Percentiles rank a stretch among this genome's conserved stretches.
These are phyloP conservation scores for Oreochromis grahami DNA, from an alignment of 2,797 vertebrate genomes.

Conservation along the genomic window DNA sequence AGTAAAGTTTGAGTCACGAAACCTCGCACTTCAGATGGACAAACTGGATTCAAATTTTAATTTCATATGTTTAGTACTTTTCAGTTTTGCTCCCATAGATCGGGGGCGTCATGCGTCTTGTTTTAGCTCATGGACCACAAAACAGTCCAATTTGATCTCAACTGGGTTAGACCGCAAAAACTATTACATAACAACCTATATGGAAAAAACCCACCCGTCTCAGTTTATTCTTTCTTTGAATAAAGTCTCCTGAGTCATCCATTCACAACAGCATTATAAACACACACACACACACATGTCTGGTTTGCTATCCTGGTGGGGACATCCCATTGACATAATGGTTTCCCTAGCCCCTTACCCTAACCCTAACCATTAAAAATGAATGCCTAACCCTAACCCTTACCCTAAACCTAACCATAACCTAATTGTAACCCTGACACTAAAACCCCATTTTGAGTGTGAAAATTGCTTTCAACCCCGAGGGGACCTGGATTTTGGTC, in stretches of 20 bases:
- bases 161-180: not conserved
- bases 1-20: not conserved
- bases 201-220: not conserved
- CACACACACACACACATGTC: not conserved
- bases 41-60: not conserved
- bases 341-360: no score
- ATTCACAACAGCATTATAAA: not conserved
- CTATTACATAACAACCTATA: not conserved
- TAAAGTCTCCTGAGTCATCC: not conserved
- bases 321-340: no score
- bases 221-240: not conserved
- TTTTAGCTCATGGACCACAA: not conserved
- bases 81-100: not conserved
- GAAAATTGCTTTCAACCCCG: no score
- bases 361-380: no score
- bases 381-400: no score
- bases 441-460: no score
- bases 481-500: no score
- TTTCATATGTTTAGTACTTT: not conserved
- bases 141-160: not conserved
- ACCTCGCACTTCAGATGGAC: not conserved
- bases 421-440: no score
- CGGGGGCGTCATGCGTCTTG: no score
- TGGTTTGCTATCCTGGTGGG: no score
- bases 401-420: no score